Evolutionary conservation across 2,888 invertebrate genomes (phyloP), one percentile per base, ranked within the genome.

Genomic region (Harpalus rubripes): DNA sequence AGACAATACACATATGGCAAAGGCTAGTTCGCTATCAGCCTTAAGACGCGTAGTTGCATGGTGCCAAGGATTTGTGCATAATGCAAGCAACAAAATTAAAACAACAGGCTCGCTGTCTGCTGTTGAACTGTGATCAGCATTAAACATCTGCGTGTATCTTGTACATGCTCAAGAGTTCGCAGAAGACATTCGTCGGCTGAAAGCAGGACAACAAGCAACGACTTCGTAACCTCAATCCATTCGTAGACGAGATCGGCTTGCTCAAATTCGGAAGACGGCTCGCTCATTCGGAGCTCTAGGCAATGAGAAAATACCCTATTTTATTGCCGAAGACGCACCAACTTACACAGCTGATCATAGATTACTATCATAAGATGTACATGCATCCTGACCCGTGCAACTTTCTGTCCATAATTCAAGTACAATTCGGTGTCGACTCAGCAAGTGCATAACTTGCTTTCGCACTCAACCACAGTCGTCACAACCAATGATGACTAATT

Each of bases 201-300:
- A n/a, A n/a, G n/a, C n/a, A n/a, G n/a, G n/a, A n/a, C n/a, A 1
- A 6, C 2, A 7, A 4, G 7, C n/a, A 7, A 1, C n/a, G 39
- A 1, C 44, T 41, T 41, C 74, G 44, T 41, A 74, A 74, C 10
- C 15, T 74, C 7, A 74, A 74, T 44, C 74, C 74, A 44, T 74
- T 74, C 16, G n/a, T 74, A 1, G 74, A 39, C 44, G 44, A 74
- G 10, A 32, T 4, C 39, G 74, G 44, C 39, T 44, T 74, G 74
- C 26, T 22, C 1, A 39, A 12, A 41, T 1, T 26, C 18, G 74
- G 39, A 7, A 1, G 41, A 12, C 16, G n/a, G n/a, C 18, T 44
- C 12, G n/a, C n/a, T 10, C 74, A n/a, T 8, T 15, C 12, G 7
- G 12, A n/a, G 7, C 74, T 12, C 5, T 1, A 1, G 44, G 15